Percentiles rank a stretch among this genome's conserved stretches.
These are phyloP conservation scores for Malthinus seriepunctatus DNA, from an alignment of 2,888 invertebrate species.

Conservation along the genomic window DNA sequence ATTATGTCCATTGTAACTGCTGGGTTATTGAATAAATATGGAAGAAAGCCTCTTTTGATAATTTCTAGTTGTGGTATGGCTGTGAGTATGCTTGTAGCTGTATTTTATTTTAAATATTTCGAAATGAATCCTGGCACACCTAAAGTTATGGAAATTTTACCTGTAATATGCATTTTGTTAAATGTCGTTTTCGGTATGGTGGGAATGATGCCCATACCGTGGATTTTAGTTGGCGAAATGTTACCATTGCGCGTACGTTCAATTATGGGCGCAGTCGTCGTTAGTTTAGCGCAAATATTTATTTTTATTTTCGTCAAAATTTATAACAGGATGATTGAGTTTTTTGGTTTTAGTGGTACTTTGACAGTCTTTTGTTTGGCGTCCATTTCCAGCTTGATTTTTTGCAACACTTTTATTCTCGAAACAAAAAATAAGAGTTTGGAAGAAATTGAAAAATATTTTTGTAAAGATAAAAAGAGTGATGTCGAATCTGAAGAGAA, in stretches of 20 bases:
- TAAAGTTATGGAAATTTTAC: conserved; percentile 49
- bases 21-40: conserved; percentile 65
- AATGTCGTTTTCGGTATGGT: conserved; percentile 76
- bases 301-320: conserved; percentile 74
- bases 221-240: conserved; percentile 75
- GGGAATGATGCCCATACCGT: conserved; percentile 73
- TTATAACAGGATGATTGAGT: conserved; percentile 64
- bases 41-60: conserved; percentile 65
- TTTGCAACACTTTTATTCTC: conserved; percentile 64
- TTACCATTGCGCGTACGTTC: conserved; percentile 71
- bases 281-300: conserved; percentile 70
- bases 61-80: conserved; percentile 69
- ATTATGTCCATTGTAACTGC: conserved; percentile 70
- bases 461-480: conserved; percentile 55
- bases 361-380: conserved; percentile 66
- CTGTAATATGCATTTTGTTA: conserved; percentile 64
- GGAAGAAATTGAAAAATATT: conserved; percentile 65
- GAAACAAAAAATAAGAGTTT: conserved; percentile 72
- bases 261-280: conserved; percentile 70
- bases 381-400: conserved; percentile 64
- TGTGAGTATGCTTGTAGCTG: conserved; percentile 59
- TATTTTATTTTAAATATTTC: conserved; percentile 49
- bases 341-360: conserved; percentile 65
- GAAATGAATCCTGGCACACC: conserved; percentile 42
- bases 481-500: too few relatives aligned